phyloP scores from a whole-genome alignment of 2,113 vertebrate species.

The Dicrurus megarhynchus region DNA sequence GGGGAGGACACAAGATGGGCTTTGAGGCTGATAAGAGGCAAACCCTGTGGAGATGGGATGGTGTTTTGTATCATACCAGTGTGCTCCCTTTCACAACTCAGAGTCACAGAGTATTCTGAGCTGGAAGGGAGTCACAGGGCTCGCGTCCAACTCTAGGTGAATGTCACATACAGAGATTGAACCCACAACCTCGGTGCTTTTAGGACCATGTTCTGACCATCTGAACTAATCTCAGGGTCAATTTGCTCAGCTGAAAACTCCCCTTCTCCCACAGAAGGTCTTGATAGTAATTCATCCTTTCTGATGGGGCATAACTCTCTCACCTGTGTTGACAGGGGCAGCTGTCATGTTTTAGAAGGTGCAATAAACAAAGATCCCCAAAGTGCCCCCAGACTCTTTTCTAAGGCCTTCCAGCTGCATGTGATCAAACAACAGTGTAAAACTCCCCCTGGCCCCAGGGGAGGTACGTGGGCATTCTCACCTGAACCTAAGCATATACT shows the following conservation, averaged over 20 bases:
- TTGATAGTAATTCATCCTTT: neutral
- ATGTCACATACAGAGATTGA: neutral
- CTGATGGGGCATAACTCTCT: neutral
- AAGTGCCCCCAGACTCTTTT: neutral
- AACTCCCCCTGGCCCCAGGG: neutral
- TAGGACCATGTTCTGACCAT: neutral
- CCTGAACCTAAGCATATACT: neutral
- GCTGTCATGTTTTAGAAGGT: neutral
- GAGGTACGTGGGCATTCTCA: neutral
- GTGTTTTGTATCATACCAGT: neutral
- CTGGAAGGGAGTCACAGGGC: neutral
- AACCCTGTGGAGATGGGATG: neutral
- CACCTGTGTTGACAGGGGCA: neutral
- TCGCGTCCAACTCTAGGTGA: neutral
- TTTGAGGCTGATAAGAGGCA: neutral
- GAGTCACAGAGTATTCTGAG: neutral
- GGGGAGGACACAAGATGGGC: neutral
- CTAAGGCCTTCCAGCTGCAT: neutral
- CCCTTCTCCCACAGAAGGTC: rapidly evolving
- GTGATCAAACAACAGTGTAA: neutral
- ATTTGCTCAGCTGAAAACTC: neutral
- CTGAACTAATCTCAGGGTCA: neutral
- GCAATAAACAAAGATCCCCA: neutral
- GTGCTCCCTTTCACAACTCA: neutral
- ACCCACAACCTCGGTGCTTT: neutral